Evolutionary conservation across 2,888 invertebrate genomes (phyloP), one percentile per base, ranked within the genome.

Genomic region (Autographa gamma): DNA sequence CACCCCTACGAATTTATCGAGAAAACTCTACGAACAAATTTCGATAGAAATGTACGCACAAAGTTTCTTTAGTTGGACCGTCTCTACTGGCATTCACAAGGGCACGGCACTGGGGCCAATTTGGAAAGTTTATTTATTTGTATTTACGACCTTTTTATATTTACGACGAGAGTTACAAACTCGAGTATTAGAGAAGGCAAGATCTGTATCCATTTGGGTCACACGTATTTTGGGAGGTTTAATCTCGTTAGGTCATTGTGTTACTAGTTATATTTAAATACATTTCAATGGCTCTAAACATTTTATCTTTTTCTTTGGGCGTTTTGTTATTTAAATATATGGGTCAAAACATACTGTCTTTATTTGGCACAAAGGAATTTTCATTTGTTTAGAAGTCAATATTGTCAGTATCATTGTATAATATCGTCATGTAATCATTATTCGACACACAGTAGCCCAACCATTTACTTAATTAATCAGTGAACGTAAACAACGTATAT

Each of bases 1-100:
- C 31, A 43, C 60, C 66, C 62, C 66, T 66, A 60, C 60, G n/a
- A 70, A 82, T 82, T 82, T 82, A 82, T 72, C 62, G 61, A 63
- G 7, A 43, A 69, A 81, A 79, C 66, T 78, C 61, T 19, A 56
- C 67, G 65, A 54, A 69, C 66, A 69, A 69, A 81, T 65, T 54
- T 54, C 56, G 60, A 74, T 79, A 74, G 60, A 67, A 82, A 74
- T 74, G 64, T 79, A 75, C 69, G 66, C 60, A 68, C 31, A 79
- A 79, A 79, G 61, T 79, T 79, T 65, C 31, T 18, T 54, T 68
- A 5, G 32, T 19, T 7, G 38, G 13, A 63, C 65, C 62, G 66
- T 71, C 64, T 60, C 52, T 52, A 73, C 38, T 63, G 78, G 81
- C 56, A 54, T 73, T 60, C 43, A 31, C 63, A 72, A 65, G 60